phyloP scores from a whole-genome alignment of 2,113 vertebrate genomes.

The Pituophis catenifer region DNA sequence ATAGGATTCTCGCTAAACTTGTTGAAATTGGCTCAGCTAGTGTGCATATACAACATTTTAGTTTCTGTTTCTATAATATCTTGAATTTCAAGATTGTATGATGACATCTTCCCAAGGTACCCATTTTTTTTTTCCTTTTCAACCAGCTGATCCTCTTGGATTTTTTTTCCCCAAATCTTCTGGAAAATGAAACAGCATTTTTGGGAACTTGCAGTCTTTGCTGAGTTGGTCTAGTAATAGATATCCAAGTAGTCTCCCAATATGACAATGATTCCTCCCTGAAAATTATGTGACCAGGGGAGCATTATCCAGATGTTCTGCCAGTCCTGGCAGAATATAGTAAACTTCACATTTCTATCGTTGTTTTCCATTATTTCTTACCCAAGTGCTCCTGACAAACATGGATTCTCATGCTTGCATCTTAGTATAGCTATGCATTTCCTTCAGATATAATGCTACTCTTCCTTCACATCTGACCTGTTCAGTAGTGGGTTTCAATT shows the following conservation, averaged over 20 bases:
- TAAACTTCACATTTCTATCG: neutral
- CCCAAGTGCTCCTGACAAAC: neutral
- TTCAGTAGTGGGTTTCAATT: neutral
- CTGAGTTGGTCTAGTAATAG: neutral
- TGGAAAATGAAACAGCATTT: neutral
- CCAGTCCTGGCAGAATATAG: neutral
- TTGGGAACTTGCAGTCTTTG: neutral
- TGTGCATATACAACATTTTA: neutral
- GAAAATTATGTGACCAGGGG: neutral
- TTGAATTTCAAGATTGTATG: neutral
- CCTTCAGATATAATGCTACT: neutral
- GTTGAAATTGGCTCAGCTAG: neutral
- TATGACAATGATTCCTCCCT: neutral
- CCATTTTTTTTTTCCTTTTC: neutral
- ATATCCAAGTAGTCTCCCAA: neutral
- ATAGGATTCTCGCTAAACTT: neutral
- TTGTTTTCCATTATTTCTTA: neutral
- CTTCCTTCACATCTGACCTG: neutral
- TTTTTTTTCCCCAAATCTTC: neutral
- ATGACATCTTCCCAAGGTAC: neutral
- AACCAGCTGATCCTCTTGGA: neutral
- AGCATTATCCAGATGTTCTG: neutral
- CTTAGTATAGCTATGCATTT: neutral
- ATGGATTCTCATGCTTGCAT: neutral
- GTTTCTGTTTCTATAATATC: neutral